phyloP scores from a whole-genome alignment of 1,140 invertebrate genomes.

The Drosophila arizonae region DNA sequence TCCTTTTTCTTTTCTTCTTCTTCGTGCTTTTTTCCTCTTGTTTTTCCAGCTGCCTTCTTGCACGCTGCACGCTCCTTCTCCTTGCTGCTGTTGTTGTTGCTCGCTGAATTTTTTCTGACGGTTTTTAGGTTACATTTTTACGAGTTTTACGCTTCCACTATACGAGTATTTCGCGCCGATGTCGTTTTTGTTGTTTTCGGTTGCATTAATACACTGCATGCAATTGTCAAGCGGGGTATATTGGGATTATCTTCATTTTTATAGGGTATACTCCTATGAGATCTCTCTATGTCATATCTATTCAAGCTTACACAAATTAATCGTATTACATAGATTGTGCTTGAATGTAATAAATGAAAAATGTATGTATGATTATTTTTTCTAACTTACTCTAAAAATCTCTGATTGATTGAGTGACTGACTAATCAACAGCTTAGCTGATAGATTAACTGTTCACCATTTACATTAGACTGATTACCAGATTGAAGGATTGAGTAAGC shows the following conservation, averaged over 20 bases:
- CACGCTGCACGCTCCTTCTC: slow-evolving; percentile 19
- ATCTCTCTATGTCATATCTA: no score
- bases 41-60: slow-evolving; percentile 19
- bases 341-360: no score
- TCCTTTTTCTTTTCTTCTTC: slow-evolving; percentile 20
- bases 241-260: neutral
- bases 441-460: no score
- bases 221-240: neutral
- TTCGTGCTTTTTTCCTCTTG: slow-evolving; percentile 24
- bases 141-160: slow-evolving; percentile 70
- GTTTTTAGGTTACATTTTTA: slow-evolving; percentile 83
- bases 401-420: no score
- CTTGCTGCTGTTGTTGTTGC: slow-evolving; percentile 28
- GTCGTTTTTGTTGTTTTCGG: slow-evolving; percentile 27
- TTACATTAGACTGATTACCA: no score
- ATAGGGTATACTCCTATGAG: neutral
- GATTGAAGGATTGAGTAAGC: no score
- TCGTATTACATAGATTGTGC: no score
- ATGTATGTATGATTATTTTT: no score
- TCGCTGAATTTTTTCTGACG: slow-evolving; percentile 76
- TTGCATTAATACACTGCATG: neutral
- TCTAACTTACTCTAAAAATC: no score
- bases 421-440: no score
- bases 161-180: slow-evolving; percentile 38
- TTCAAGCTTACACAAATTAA: no score